A percentile compares a stretch with the other conserved stretches of the same genome.
phyloP scores from a whole-genome alignment of 2,888 invertebrate species.

The Molanna angustata region DNA sequence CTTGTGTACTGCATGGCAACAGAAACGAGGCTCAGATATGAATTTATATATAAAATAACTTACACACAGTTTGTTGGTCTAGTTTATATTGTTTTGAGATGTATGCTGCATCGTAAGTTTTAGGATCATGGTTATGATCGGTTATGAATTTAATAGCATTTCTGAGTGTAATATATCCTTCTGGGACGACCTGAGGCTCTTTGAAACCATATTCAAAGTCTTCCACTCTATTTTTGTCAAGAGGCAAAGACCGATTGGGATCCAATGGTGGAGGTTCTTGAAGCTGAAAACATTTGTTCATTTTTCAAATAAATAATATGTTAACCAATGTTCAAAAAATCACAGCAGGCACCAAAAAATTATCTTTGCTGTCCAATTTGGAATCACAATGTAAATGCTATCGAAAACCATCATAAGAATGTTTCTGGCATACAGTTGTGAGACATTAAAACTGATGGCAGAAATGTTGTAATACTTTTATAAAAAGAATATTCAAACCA shows the following conservation, averaged over 20 bases:
- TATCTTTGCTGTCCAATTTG: too few relatives aligned
- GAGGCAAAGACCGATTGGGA: slow-evolving; percentile 19
- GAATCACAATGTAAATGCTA: too few relatives aligned
- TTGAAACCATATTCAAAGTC: slow-evolving; percentile 58
- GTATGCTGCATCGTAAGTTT: slow-evolving; percentile 45
- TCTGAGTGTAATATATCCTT: slow-evolving; percentile 58
- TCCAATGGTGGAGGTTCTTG: slow-evolving; percentile 8
- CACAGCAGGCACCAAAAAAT: too few relatives aligned
- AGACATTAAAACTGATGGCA: too few relatives aligned
- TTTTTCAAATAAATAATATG: too few relatives aligned
- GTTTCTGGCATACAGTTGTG: too few relatives aligned
- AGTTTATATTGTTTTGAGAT: slow-evolving; percentile 61
- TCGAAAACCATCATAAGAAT: too few relatives aligned
- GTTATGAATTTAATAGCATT: slow-evolving; percentile 59
- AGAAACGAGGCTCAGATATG: not conserved
- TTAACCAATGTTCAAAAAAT: too few relatives aligned
- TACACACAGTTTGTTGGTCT: slow-evolving; percentile 53
- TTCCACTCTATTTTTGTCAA: slow-evolving; percentile 38
- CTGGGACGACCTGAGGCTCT: slow-evolving; percentile 52
- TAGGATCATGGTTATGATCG: slow-evolving; percentile 54
- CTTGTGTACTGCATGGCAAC: not conserved
- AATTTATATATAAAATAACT: slow-evolving; percentile 4
- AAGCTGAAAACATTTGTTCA: too few relatives aligned
- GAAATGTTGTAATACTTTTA: too few relatives aligned
- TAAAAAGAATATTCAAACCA: too few relatives aligned